Base-by-base conservation (phyloP, 2,113 vertebrate genomes). In the Hystrix brachyura region DNA sequence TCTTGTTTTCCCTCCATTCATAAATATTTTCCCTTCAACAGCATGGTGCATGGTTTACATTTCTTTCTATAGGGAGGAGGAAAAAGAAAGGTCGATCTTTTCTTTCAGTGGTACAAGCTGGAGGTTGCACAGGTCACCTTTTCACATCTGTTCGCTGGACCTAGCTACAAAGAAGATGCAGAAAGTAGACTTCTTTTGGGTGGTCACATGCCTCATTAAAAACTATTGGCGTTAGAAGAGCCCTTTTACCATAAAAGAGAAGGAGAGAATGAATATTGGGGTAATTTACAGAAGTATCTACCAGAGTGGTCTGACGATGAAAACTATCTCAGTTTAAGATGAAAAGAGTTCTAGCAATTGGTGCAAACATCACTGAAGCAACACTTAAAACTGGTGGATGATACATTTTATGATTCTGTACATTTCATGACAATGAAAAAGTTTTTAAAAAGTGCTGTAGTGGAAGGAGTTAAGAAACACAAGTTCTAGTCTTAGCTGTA, bases 201-300 rank as follows among this genome's bases (percentile, higher is more conserved):
- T 84, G 7, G 12, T 18, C 13, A 7, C 46, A 3, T 74, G 15
- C 25, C 10, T 38, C 21, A 1, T 34, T 53, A 53, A 85, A 85
- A 82, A 32, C 38, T 64, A 4, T 10, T 9, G 11, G 32, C 14
- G 12, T 23, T 46, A 2, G 10, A 64, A 46, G 64, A 57, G 5
- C 76, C 38, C 27, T 86, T 95, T 95, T 46, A 32, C 21, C 27
- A 34, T 90, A 38, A 90, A 90, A 71, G 25, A 80, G 53, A 89
- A 64, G 18, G n/a, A 11, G 23, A 71, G 23, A 65, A 32, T 51
- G 5, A 64, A 55, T 55, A n/a, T 1, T 14, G 13, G 15, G 38
- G 11, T 14, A 17, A 67, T n/a, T 43, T 8, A 79, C 11, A 43
- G 8, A 34, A 71, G 17, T 60, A 8, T 19, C 21, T 43, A 27